These are phyloP conservation scores for Drosophila obscura DNA, from an alignment of 1,140 invertebrate species.

Conservation along the genomic window DNA sequence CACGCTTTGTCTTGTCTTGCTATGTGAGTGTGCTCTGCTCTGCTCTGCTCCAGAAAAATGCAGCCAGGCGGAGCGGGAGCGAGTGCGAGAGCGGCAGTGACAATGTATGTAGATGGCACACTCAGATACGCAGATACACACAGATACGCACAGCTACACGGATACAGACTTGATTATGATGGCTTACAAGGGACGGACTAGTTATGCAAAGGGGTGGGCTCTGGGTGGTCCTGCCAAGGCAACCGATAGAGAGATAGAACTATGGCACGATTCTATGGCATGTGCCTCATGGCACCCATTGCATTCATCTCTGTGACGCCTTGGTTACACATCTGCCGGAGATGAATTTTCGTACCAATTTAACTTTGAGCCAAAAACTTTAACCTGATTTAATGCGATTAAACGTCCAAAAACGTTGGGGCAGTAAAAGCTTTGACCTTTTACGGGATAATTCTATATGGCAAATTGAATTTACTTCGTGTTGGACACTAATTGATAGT, in stretches of 20 bases:
- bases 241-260: not conserved
- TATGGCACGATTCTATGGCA: conserved; percentile 10
- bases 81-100: not conserved
- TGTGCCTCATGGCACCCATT: not conserved
- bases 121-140: conserved; percentile 4
- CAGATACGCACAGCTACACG: not conserved
- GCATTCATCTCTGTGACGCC: not conserved
- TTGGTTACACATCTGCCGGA: conserved; percentile 7
- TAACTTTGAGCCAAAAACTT: conserved; percentile 3
- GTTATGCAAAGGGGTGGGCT: conserved; percentile 30
- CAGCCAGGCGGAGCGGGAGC: conserved; percentile 19
- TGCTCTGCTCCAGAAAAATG: conserved; percentile 63
- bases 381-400: conserved; percentile 27
- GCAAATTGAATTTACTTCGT: conserved; percentile 37
- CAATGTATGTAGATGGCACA: conserved; percentile 62
- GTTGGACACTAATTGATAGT: conserved; percentile 49
- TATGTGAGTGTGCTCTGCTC: not conserved
- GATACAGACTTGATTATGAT: conserved; percentile 43
- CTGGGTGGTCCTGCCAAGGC: conserved; percentile 1
- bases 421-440: conserved; percentile 36
- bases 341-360: too few species aligned
- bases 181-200: conserved; percentile 2
- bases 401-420: not conserved
- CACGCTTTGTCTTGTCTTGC: conserved; percentile 54
- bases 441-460: conserved; percentile 16